Conservation (phyloP, 1,140 invertebrate species). For the Zaprionus tsacasi region DNA sequence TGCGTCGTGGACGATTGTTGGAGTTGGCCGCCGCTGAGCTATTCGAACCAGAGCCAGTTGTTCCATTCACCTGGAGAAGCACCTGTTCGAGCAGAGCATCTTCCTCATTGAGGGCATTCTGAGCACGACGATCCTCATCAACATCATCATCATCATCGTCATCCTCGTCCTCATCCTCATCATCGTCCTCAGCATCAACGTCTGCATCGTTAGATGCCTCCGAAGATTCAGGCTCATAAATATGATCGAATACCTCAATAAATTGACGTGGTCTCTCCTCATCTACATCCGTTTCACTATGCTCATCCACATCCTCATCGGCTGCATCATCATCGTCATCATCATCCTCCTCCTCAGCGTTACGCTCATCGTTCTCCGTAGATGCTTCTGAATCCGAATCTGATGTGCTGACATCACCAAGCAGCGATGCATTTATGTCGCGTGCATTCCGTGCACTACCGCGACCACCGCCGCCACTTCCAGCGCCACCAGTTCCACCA, state of each 20-base stretch:
- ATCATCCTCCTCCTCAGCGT: slow-evolving; percentile 82
- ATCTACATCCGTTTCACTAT: slow-evolving; percentile 86
- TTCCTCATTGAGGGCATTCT: slow-evolving; percentile 27
- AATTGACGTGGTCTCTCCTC: slow-evolving; percentile 80
- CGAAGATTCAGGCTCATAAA: slow-evolving; percentile 85
- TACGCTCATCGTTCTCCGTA: slow-evolving; percentile 84
- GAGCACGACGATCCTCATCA: slow-evolving; percentile 52
- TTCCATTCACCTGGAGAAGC: slow-evolving; percentile 40
- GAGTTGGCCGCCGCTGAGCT: slow-evolving; percentile 31
- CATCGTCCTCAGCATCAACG: slow-evolving; percentile 75
- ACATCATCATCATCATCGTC: slow-evolving; percentile 63
- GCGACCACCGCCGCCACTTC: slow-evolving; percentile 83
- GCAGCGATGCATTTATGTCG: slow-evolving; percentile 56
- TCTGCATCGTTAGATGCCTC: slow-evolving; percentile 82
- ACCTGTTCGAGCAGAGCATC: slow-evolving; percentile 61
- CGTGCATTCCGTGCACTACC: slow-evolving; percentile 15
- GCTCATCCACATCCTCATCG: slow-evolving; percentile 89
- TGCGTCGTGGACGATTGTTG: slow-evolving; percentile 66
- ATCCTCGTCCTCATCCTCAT: slow-evolving; percentile 66
- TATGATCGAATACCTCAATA: slow-evolving; percentile 84
- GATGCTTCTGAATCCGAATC: slow-evolving; percentile 83
- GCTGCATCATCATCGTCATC: slow-evolving; percentile 85
- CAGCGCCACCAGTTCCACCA: slow-evolving; percentile 38
- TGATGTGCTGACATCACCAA: slow-evolving; percentile 71
- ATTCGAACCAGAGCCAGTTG: background rate